A percentile compares a stretch with the other conserved stretches of the same genome.
Conservation (phyloP, 2,888 invertebrate species). For the Pycnomerus fuliginosus region DNA sequence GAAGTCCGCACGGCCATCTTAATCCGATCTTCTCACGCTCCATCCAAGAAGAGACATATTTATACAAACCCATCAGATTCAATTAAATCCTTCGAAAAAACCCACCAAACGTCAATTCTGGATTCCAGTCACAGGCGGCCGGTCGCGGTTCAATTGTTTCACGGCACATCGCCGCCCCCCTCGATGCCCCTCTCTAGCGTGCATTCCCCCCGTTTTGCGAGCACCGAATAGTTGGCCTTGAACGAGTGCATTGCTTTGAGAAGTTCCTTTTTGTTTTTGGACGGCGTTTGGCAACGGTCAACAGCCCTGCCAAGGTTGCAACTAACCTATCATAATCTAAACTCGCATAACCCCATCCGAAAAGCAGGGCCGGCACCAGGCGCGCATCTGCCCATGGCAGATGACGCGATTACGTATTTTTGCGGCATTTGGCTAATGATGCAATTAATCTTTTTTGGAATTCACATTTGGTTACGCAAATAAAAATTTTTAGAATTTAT, state of each 20-base stretch:
- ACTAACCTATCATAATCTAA: conserved; percentile 53
- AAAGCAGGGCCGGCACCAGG: too few species aligned
- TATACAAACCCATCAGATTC: conserved; percentile 4
- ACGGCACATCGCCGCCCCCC: conserved; percentile 43
- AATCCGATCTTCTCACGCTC: conserved; percentile 10
- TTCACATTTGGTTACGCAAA: too few species aligned
- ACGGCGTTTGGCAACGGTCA: conserved; percentile 54
- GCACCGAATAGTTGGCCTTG: conserved; percentile 54
- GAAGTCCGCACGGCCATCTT: too few species aligned
- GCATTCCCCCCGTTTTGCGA: conserved; percentile 41
- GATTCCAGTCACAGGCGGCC: conserved; percentile 53
- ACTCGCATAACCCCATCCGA: conserved; percentile 42
- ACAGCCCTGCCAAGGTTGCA: conserved; percentile 54
- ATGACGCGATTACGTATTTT: too few species aligned
- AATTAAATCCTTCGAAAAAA: conserved; percentile 39
- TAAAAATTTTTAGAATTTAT: too few species aligned
- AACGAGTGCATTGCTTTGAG: conserved; percentile 55
- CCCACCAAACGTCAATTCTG: conserved; percentile 49
- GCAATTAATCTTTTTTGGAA: too few species aligned
- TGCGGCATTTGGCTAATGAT: too few species aligned
- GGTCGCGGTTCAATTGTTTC: conserved; percentile 54
- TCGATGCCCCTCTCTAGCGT: conserved; percentile 33
- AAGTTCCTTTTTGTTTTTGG: conserved; percentile 53
- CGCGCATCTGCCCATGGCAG: too few species aligned
- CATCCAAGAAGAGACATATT: neutral